Percentiles rank a stretch among this genome's conserved stretches.
Evolutionary conservation across 1,140 invertebrate species (phyloP).

Genomic region (Hylaeus volcanicus): DNA sequence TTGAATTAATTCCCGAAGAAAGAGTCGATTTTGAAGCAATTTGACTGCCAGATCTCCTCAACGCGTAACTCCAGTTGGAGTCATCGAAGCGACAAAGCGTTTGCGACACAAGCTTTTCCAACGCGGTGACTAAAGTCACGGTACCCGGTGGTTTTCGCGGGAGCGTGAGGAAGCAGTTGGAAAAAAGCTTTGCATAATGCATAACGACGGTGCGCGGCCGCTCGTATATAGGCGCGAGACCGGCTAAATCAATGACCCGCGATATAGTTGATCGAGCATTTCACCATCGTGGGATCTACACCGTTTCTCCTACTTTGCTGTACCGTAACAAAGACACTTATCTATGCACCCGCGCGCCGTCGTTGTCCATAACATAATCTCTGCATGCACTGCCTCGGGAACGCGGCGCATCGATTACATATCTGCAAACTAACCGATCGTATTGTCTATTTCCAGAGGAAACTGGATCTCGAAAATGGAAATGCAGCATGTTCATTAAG

Average conservation of each 20-base stretch:
- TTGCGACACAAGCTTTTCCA: background rate
- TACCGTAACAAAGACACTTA: constrained; percentile 41
- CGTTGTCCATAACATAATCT: constrained; percentile 7
- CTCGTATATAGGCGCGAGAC: constrained; percentile 46
- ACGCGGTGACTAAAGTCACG: constrained; percentile 11
- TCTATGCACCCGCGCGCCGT: constrained; percentile 9
- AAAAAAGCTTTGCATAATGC: constrained; percentile 63
- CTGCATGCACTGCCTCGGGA: background rate
- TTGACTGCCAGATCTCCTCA: too few species aligned
- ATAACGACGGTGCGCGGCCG: constrained; percentile 43
- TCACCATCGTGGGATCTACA: constrained; percentile 56
- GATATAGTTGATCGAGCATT: constrained; percentile 55
- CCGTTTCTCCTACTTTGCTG: constrained; percentile 40
- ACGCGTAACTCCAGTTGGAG: too few species aligned
- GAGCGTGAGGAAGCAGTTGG: constrained; percentile 12
- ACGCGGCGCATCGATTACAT: background rate
- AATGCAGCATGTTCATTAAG: background rate
- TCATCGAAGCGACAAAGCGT: too few species aligned
- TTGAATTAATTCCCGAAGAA: too few species aligned
- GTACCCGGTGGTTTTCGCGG: constrained; percentile 9
- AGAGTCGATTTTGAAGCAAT: too few species aligned
- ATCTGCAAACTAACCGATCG: background rate
- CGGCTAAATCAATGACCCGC: constrained; percentile 63
- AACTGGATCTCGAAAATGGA: background rate
- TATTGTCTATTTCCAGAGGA: background rate